Base-by-base conservation (phyloP, 2,888 invertebrate species). In the Sceliomorpha sp. region DNA sequence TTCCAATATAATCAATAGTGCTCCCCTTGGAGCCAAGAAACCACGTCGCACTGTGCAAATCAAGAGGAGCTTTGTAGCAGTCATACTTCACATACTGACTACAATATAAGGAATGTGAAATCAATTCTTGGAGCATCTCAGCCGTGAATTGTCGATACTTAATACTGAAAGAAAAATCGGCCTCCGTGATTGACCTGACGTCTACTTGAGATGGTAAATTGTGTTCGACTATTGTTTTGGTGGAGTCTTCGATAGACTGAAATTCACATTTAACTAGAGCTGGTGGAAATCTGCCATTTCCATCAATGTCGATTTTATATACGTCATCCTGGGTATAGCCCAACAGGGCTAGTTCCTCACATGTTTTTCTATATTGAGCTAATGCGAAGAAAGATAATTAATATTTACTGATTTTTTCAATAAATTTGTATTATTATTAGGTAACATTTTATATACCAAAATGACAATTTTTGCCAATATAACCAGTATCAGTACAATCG, bases 221-320 rank as follows among this genome's bases (percentile, higher is more conserved):
- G 83, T 97, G 97, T 82, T 96, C 96, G 0, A 97, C 96, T 72
- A 96, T 96, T 0, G 94, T 94, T 72, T 96, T 96, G 0, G 95
- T 95, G 0, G 93, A 91, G 82, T 96, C 95, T 63, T 95, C 95
- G 78, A 95, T 91, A 32, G 94, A 94, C 83, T 96, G 96, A 84
- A 98, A 98, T 84, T 96, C 95, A 85, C 98, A 98, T 79, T 96
- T 94, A 0, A 98, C 97, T 80, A 96, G 94, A 0, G 96, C 96
- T 0, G 97, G 97, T 1, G 97, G 96, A 82, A 96, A 95, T 59
- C 94, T 92, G 0, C 98, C 98, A 83, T 96, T 96, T 0, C 98
- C 97, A 83, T 98, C 98, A 50, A 98, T 96, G 83, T 98, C 98
- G 77, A 98, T 96, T 37, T 94, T 92, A 85, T 97, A 98, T 0